Conservation (phyloP, 2,888 invertebrate species). For the Blomia tropicalis region DNA sequence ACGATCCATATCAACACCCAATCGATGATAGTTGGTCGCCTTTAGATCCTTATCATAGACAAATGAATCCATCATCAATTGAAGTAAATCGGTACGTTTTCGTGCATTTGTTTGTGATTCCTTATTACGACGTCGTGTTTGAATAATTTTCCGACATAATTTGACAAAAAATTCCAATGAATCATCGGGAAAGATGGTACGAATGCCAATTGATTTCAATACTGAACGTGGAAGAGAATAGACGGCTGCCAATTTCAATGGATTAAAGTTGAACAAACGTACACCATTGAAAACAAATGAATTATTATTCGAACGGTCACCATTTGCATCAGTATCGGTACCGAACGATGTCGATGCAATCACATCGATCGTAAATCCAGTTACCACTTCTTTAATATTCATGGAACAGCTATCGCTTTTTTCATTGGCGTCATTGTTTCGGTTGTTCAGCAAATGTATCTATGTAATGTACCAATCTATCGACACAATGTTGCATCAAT, state of each 20-base stretch:
- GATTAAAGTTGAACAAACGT: background rate
- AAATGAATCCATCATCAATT: constrained; percentile 6
- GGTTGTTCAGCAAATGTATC: too few relatives aligned
- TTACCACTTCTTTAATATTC: too few relatives aligned
- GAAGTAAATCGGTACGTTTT: constrained; percentile 3
- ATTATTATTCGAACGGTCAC: background rate
- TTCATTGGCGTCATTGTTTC: too few relatives aligned
- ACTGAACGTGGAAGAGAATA: background rate
- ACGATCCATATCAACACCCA: background rate
- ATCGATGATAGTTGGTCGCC: background rate
- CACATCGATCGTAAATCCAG: too few relatives aligned
- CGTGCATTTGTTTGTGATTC: too few relatives aligned
- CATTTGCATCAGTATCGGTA: background rate
- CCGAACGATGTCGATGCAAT: background rate
- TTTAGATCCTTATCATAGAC: background rate
- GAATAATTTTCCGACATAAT: background rate
- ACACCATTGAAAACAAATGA: background rate
- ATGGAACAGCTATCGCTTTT: too few relatives aligned
- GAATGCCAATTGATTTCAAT: background rate
- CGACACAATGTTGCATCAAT: too few relatives aligned
- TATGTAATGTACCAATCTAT: too few relatives aligned
- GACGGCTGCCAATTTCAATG: background rate
- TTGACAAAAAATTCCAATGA: constrained; percentile 7
- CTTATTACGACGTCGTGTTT: background rate
- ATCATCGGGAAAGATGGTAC: background rate